phyloP scores from a whole-genome alignment of 2,797 vertebrate genomes.

The Dendrocincla fuliginosa region DNA sequence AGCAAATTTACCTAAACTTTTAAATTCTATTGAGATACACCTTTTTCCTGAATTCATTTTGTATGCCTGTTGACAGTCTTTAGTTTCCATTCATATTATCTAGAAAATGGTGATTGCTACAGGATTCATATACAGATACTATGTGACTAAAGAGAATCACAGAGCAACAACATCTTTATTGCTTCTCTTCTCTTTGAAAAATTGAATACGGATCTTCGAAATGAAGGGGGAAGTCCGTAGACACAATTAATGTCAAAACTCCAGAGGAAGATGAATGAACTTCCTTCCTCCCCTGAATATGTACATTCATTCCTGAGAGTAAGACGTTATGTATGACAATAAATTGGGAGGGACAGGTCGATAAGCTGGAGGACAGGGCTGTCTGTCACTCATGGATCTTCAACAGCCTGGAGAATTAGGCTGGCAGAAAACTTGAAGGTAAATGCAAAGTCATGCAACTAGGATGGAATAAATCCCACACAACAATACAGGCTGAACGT shows the following conservation, averaged over 20 bases:
- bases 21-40: not conserved
- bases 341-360: slow-evolving; percentile 25
- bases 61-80: not conserved
- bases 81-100: not conserved
- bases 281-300: not conserved
- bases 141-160: not conserved
- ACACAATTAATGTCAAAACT: slow-evolving; percentile 37
- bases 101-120: not conserved
- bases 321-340: not conserved
- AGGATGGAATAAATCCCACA: not conserved
- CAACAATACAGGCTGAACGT: not conserved
- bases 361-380: not conserved
- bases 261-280: slow-evolving; percentile 40
- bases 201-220: not conserved
- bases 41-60: not conserved
- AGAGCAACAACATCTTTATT: not conserved
- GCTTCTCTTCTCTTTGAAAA: not conserved
- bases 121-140: not conserved
- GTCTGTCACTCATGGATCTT: not conserved
- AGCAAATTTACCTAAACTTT: not conserved
- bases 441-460: not conserved
- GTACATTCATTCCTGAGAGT: not conserved
- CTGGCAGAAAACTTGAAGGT: not conserved
- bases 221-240: not conserved
- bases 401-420: not conserved